A percentile compares a stretch with the other conserved stretches of the same genome.
phyloP scores from a whole-genome alignment of 1,140 invertebrate genomes.

The Potamilus streckersoni region DNA sequence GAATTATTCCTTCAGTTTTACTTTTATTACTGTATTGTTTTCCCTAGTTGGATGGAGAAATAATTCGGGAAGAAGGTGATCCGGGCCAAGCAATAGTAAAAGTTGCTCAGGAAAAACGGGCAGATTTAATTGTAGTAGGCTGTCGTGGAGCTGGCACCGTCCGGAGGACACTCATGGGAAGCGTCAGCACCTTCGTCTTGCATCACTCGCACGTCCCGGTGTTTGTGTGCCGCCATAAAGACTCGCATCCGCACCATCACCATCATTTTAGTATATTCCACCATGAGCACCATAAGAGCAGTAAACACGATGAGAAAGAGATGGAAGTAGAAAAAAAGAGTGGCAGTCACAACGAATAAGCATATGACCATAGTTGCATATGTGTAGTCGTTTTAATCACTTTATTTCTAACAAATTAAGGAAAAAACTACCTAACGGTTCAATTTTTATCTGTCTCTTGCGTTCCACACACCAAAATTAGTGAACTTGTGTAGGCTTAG shows the following conservation, averaged over 20 bases:
- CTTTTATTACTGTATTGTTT: too few relatives aligned
- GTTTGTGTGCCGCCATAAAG: slow-evolving; percentile 30
- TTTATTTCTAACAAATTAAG: too few relatives aligned
- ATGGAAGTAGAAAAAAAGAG: too few relatives aligned
- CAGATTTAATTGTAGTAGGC: slow-evolving; percentile 41
- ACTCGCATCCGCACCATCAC: slow-evolving; percentile 14
- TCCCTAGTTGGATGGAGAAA: slow-evolving; percentile 14
- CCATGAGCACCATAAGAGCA: slow-evolving; percentile 15
- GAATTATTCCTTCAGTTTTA: too few relatives aligned
- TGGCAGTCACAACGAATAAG: too few relatives aligned
- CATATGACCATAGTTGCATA: too few relatives aligned
- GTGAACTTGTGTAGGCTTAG: too few relatives aligned
- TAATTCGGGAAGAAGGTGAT: slow-evolving; percentile 24
- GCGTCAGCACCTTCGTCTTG: slow-evolving; percentile 46
- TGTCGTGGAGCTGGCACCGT: slow-evolving; percentile 40
- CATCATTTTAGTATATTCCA: slow-evolving; percentile 20
- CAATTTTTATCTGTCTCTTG: too few relatives aligned
- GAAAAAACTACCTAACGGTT: too few relatives aligned
- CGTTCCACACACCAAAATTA: too few relatives aligned
- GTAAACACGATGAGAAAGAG: neutral
- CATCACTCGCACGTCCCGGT: slow-evolving; percentile 43
- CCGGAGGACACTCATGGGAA: slow-evolving; percentile 41
- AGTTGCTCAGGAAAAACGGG: slow-evolving; percentile 37
- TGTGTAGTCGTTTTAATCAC: too few relatives aligned
- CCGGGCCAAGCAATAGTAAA: slow-evolving; percentile 35